A percentile compares a stretch with the other conserved stretches of the same genome.
These are phyloP conservation scores for Progne subis DNA, from an alignment of 2,113 vertebrate genomes.

Conservation along the genomic window DNA sequence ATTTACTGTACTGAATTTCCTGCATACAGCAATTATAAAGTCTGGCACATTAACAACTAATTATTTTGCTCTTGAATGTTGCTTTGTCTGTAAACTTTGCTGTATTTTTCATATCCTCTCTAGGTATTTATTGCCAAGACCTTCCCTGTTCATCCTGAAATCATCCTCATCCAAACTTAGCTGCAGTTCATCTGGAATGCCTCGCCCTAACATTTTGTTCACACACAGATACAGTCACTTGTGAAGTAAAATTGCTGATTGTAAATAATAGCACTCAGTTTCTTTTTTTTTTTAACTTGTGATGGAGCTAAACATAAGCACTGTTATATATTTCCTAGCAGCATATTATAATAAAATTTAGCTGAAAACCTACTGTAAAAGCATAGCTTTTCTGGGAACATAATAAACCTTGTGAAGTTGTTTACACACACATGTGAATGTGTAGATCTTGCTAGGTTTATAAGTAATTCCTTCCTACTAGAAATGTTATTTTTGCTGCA, in stretches of 20 bases:
- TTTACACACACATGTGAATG: constrained; percentile 78
- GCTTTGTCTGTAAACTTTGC: constrained; percentile 38
- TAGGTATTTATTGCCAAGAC: constrained; percentile 95
- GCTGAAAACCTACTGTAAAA: constrained; percentile 68
- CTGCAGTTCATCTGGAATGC: constrained; percentile 81
- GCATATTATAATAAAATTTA: constrained; percentile 68
- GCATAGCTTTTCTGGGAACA: constrained; percentile 70
- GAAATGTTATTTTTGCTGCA: constrained; percentile 81
- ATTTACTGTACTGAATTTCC: background rate
- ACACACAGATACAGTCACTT: constrained; percentile 87
- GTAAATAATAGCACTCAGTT: constrained; percentile 67
- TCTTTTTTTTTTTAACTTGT: constrained; percentile 20
- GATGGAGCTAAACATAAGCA: constrained; percentile 70
- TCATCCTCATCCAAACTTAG: constrained; percentile 85
- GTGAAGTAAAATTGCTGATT: constrained; percentile 75
- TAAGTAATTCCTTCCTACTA: constrained; percentile 76
- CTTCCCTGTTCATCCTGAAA: constrained; percentile 92
- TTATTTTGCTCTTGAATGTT: background rate
- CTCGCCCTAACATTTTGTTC: constrained; percentile 86
- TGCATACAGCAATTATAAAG: background rate
- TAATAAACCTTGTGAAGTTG: constrained; percentile 76
- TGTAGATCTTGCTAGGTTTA: constrained; percentile 77
- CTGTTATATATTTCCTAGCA: constrained; percentile 70
- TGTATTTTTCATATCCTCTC: constrained; percentile 71
- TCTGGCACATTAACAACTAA: background rate